These are phyloP conservation scores for Antechinus stuartii DNA, from an alignment of 2,113 vertebrate genomes.

Conservation along the genomic window DNA sequence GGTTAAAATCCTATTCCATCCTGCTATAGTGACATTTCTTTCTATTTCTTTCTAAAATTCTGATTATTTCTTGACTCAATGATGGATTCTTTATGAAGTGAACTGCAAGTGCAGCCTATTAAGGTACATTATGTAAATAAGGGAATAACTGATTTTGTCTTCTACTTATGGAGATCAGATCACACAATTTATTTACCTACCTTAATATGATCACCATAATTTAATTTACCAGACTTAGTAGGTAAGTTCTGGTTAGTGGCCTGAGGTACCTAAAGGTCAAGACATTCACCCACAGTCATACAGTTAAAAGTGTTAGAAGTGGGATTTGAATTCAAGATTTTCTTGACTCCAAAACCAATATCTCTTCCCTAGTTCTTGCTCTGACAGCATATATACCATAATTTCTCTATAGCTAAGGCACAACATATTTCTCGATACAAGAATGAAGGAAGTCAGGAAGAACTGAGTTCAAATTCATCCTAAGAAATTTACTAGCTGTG, in stretches of 20 bases:
- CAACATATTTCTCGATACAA: not conserved
- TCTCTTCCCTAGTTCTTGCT: not conserved
- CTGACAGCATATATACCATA: not conserved
- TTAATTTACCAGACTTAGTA: not conserved
- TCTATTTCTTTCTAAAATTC: not conserved
- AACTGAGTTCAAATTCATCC: not conserved
- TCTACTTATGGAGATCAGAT: not conserved
- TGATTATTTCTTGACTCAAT: not conserved
- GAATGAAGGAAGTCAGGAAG: not conserved
- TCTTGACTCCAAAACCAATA: not conserved
- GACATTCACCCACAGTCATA: not conserved
- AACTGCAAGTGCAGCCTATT: not conserved
- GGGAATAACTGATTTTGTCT: not conserved
- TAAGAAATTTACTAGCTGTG: not conserved
- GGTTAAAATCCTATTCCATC: not conserved
- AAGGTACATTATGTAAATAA: not conserved
- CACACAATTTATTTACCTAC: not conserved
- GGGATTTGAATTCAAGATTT: not conserved
- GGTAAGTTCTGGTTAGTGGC: not conserved
- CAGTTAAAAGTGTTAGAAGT: not conserved
- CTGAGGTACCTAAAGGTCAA: not conserved
- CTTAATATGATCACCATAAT: not conserved
- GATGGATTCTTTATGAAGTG: not conserved
- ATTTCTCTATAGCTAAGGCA: not conserved
- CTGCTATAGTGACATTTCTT: not conserved